phyloP scores from a whole-genome alignment of 2,113 vertebrate species.

The Dicentrarchus labrax region DNA sequence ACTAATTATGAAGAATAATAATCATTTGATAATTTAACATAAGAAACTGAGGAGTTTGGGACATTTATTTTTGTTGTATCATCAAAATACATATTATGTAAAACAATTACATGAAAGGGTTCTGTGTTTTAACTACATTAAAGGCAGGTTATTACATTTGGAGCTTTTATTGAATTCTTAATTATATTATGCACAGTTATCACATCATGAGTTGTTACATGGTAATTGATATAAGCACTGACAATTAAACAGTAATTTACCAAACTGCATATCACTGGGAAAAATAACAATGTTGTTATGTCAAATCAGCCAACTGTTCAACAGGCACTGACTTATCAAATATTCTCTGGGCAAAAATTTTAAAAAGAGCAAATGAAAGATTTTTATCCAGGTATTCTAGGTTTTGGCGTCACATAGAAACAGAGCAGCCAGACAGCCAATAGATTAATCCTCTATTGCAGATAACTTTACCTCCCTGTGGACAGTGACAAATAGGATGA shows the following conservation, averaged over 20 bases:
- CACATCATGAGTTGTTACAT: slow-evolving; percentile 1
- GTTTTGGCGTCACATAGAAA: slow-evolving; percentile 24
- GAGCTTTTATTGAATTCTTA: slow-evolving; percentile 10
- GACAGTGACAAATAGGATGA: slow-evolving; percentile 60
- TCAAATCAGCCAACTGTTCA: neutral
- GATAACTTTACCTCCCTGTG: slow-evolving; percentile 46
- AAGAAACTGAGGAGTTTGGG: neutral
- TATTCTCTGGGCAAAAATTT: neutral
- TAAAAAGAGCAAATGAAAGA: slow-evolving; percentile 10
- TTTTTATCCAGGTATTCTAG: slow-evolving; percentile 25
- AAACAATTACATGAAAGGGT: no score
- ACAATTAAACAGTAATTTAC: slow-evolving; percentile 24
- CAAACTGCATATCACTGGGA: neutral
- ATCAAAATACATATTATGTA: neutral
- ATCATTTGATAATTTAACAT: neutral
- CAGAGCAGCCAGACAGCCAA: slow-evolving; percentile 10
- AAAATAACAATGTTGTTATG: neutral
- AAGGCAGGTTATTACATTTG: neutral
- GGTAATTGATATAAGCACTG: slow-evolving; percentile 28
- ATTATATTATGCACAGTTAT: slow-evolving; percentile 28
- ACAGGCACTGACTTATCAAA: neutral
- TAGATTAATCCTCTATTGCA: slow-evolving; percentile 35
- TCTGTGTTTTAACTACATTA: neutral
- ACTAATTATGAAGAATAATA: neutral
- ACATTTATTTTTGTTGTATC: neutral